phyloP scores from a whole-genome alignment of 2,888 invertebrate species.

The Noctua janthina region DNA sequence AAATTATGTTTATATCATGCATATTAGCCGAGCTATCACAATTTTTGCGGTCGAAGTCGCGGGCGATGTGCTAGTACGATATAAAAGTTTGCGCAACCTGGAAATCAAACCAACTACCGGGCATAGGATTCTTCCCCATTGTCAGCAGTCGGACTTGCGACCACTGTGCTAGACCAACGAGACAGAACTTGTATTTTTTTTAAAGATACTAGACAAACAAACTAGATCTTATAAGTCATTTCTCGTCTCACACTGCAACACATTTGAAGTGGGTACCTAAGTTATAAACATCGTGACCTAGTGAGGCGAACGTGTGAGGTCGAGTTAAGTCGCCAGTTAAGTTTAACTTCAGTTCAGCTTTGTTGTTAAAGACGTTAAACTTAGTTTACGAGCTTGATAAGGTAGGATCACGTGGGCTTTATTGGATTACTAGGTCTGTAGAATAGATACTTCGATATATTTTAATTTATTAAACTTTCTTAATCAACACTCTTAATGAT shows the following conservation, averaged over 20 bases:
- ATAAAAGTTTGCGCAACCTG: no score
- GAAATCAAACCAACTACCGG: no score
- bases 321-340: constrained; percentile 31
- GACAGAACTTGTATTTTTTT: not conserved
- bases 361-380: constrained; percentile 49
- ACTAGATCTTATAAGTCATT: not conserved
- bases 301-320: constrained; percentile 19
- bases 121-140: no score
- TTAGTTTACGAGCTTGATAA: constrained; percentile 49
- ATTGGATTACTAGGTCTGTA: constrained; percentile 5
- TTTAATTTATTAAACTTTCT: not conserved
- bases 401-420: constrained; percentile 14
- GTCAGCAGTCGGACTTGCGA: no score
- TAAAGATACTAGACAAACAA: not conserved
- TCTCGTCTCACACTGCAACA: not conserved
- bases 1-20: no score
- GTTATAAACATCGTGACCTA: constrained; percentile 32
- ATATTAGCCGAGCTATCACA: no score
- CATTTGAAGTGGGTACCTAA: constrained; percentile 11
- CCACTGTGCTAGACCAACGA: no score
- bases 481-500: not conserved
- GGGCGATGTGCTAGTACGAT: no score
- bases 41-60: no score
- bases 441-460: not conserved
- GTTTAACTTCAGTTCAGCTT: constrained; percentile 43